Percentiles rank a stretch among this genome's conserved stretches.
Evolutionary conservation across 2,888 invertebrate species (phyloP).

Genomic region (Rhimphoctona megacephalus): DNA sequence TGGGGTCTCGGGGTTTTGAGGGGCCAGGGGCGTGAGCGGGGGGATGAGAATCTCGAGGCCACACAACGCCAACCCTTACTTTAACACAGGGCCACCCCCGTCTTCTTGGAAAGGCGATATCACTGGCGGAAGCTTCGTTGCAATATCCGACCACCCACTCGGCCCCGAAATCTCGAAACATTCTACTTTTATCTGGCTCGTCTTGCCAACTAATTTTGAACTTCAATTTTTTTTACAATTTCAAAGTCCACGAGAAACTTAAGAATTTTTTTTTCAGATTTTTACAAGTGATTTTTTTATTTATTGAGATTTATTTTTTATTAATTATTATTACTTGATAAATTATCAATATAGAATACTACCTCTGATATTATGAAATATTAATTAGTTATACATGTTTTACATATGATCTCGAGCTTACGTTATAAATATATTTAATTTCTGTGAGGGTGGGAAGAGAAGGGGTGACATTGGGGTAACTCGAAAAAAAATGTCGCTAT

Average conservation of each 20-base stretch:
- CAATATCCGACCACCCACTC: slow-evolving; percentile 49
- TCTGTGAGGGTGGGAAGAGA: background rate
- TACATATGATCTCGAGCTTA: background rate
- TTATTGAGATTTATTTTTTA: background rate
- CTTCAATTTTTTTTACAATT: background rate
- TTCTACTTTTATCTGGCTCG: slow-evolving; percentile 10
- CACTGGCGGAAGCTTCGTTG: slow-evolving; percentile 24
- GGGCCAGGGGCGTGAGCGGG: background rate
- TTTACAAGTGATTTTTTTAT: background rate
- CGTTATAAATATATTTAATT: background rate
- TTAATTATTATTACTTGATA: background rate
- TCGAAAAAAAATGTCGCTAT: background rate
- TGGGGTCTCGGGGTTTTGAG: slow-evolving; percentile 10
- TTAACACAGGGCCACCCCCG: background rate
- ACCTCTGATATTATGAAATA: background rate
- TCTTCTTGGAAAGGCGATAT: slow-evolving; percentile 21
- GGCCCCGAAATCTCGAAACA: slow-evolving; percentile 26
- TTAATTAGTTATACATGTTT: background rate
- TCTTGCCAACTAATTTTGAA: background rate
- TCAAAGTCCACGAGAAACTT: background rate
- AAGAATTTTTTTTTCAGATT: background rate
- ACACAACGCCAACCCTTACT: slow-evolving; percentile 4
- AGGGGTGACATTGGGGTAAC: background rate
- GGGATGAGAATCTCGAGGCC: slow-evolving; percentile 48
- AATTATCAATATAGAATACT: no score